These are phyloP conservation scores for Tetrapedia diversipes DNA, from an alignment of 2,888 invertebrate species.

Conservation along the genomic window DNA sequence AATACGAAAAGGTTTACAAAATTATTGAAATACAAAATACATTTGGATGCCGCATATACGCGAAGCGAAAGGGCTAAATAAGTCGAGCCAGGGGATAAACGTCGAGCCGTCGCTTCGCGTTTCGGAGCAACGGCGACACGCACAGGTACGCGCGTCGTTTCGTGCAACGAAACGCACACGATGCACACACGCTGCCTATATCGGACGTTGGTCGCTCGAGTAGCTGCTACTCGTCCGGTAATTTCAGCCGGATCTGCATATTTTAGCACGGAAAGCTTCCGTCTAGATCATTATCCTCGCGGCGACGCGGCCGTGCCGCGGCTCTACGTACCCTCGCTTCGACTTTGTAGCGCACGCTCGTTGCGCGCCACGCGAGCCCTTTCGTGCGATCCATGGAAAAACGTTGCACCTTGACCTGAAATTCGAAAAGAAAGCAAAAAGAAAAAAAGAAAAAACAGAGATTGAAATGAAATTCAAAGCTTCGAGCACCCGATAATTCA, in stretches of 20 bases:
- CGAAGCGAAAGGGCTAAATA: too few species aligned
- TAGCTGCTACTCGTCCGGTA: slow-evolving; percentile 78
- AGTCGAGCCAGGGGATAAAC: too few species aligned
- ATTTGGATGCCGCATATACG: too few species aligned
- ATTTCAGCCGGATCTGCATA: slow-evolving; percentile 82
- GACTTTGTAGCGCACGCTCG: slow-evolving; percentile 55
- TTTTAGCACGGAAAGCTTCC: slow-evolving; percentile 83
- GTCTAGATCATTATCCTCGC: slow-evolving; percentile 81
- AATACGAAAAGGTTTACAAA: too few species aligned
- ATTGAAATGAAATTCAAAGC: too few species aligned
- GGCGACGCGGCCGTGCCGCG: slow-evolving; percentile 56
- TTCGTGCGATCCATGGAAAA: slow-evolving; percentile 56
- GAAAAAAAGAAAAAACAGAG: too few species aligned
- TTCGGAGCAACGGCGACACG: slow-evolving; percentile 23
- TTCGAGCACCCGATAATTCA: too few species aligned
- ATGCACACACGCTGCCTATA: slow-evolving; percentile 46
- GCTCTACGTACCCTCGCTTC: slow-evolving; percentile 42
- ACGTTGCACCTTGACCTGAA: slow-evolving; percentile 61
- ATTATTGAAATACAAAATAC: too few species aligned
- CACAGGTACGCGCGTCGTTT: slow-evolving; percentile 16
- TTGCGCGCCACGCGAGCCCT: slow-evolving; percentile 44
- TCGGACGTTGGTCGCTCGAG: slow-evolving; percentile 59
- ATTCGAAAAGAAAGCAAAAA: not conserved
- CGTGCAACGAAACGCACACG: slow-evolving; percentile 44
- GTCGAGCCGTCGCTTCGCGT: slow-evolving; percentile 17